Evolutionary conservation across 2,113 vertebrate species (phyloP), one percentile per base, ranked within the genome.

Genomic region (Aptenodytes forsteri): DNA sequence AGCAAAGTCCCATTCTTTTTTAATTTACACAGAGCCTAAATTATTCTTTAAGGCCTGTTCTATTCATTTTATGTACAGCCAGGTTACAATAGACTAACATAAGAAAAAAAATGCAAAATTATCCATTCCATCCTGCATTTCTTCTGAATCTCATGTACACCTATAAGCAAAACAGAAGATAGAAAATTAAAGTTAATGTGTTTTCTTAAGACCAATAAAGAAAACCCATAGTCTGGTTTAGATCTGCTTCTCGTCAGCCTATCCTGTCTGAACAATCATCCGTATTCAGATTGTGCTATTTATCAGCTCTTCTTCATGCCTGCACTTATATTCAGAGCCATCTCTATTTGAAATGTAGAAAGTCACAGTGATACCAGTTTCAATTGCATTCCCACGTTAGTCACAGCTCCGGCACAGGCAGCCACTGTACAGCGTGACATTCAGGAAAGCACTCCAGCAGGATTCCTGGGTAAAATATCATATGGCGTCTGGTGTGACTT

Each of bases 351-450:
- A 95, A 93, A 87, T 86, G 96, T 97, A 97, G 95, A 97, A 98
- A 98, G 93, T 98, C 98, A 98, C 98, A 98, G 98, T 97, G 98
- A 96, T 97, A 95, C 96, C 96, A 97, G 93, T 93, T 96, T 96
- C 96, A 61, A 34, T 85, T 92, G 91, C 95, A 94, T 96, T 97
- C 85, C 96, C 95, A 69, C 13, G 10, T 95, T 54, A 82, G 84
- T 95, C 95, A 90, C 92, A 81, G 62, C 90, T 93, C 81, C 70
- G 9, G 77, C 96, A 91, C 84, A 61, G 73, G 95, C 71, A 90
- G 89, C 76, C 80, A 32, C 21, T 4, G 71, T 73, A 80, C 64
- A 55, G 81, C 18, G 59, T 91, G 95, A 97, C 96, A 94, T 91
- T 96, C 91, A 92, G 96, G 91, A 96, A 94, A 97, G 94, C 96